These are phyloP conservation scores for Bombus polaris DNA, from an alignment of 1,140 invertebrate species.

Conservation along the genomic window DNA sequence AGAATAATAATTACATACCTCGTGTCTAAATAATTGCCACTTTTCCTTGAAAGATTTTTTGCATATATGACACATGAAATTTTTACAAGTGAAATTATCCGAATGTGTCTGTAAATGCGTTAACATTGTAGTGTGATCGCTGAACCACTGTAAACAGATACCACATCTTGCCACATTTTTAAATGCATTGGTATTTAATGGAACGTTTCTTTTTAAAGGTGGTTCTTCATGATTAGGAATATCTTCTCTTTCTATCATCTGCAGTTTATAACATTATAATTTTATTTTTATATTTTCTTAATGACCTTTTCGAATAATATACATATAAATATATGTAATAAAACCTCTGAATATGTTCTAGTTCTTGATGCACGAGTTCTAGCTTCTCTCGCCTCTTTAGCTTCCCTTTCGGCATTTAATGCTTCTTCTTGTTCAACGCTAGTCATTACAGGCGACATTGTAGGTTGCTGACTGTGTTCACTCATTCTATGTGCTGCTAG, in stretches of 20 bases:
- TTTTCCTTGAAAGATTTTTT: conserved; percentile 77
- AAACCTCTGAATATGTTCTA: conserved; percentile 63
- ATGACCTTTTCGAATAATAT: background rate
- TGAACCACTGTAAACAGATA: conserved; percentile 74
- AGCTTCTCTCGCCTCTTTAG: conserved; percentile 72
- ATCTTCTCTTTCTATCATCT: conserved; percentile 65
- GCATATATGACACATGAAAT: conserved; percentile 68
- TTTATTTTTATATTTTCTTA: conserved; percentile 2
- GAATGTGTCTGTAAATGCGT: conserved; percentile 74
- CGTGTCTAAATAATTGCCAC: conserved; percentile 74
- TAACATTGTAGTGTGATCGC: conserved; percentile 74
- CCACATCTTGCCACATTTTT: conserved; percentile 74
- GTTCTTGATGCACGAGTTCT: conserved; percentile 56
- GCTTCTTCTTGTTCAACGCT: conserved; percentile 76
- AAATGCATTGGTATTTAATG: conserved; percentile 43
- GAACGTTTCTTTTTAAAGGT: conserved; percentile 54
- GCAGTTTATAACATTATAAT: conserved; percentile 37
- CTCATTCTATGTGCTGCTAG: conserved; percentile 72
- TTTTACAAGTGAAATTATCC: conserved; percentile 66
- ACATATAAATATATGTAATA: background rate
- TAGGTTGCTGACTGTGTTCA: conserved; percentile 71
- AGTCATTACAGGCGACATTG: conserved; percentile 65
- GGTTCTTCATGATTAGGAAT: conserved; percentile 54
- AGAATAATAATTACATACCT: conserved; percentile 57
- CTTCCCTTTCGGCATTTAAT: conserved; percentile 75